Conservation (phyloP, 2,797 vertebrate genomes). For the Neomorphus geoffroyi region DNA sequence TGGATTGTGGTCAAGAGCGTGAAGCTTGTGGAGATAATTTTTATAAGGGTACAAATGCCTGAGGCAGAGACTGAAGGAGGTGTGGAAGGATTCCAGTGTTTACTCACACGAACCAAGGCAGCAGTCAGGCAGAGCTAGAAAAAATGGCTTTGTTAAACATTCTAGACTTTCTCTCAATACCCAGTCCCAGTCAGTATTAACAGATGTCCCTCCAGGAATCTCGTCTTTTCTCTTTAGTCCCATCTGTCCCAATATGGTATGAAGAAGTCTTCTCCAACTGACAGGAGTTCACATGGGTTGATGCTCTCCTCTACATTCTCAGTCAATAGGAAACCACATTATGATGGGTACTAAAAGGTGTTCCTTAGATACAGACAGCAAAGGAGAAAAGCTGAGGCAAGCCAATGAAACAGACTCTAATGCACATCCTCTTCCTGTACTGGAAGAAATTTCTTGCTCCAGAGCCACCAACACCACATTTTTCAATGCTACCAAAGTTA, state of each 20-base stretch:
- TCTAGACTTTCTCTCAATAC: not conserved
- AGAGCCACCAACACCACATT: not conserved
- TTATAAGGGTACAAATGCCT: conserved; percentile 31
- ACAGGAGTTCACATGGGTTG: not conserved
- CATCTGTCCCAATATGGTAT: not conserved
- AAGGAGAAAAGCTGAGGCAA: not conserved
- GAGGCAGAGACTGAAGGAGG: conserved; percentile 8
- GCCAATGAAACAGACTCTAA: not conserved
- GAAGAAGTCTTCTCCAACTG: not conserved
- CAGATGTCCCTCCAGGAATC: not conserved
- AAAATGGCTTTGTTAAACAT: not conserved
- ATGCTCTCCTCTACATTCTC: not conserved
- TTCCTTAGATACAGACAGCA: not conserved
- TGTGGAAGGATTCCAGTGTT: not conserved
- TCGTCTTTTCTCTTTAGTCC: not conserved
- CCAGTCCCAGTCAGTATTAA: not conserved
- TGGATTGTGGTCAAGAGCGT: not conserved
- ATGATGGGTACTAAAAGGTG: not conserved
- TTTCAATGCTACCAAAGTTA: not conserved
- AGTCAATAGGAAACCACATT: not conserved
- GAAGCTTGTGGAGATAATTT: conserved; percentile 15
- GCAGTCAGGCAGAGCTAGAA: not conserved
- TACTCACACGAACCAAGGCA: not conserved
- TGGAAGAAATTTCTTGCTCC: not conserved
- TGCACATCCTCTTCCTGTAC: not conserved